Conservation (phyloP, 2,113 vertebrate species). For the Halcyon senegalensis region DNA sequence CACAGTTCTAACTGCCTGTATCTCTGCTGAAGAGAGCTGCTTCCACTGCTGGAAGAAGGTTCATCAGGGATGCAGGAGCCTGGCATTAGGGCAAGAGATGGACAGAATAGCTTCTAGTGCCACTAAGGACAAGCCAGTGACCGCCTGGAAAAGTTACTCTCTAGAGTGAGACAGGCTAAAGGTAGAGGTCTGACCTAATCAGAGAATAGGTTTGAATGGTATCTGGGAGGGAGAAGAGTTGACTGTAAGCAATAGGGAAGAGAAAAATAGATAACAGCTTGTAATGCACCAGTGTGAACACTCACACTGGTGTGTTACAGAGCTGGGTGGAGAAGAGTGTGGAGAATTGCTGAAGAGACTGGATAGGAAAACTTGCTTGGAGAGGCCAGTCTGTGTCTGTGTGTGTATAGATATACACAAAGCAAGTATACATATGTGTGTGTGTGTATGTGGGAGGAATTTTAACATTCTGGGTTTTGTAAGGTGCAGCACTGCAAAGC, state of each 20-base stretch:
- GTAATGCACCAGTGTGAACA: not conserved
- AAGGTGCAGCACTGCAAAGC: not conserved
- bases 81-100: not conserved
- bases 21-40: not conserved
- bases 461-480: not conserved
- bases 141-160: not conserved
- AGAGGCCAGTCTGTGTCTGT: not conserved
- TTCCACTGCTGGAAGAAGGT: not conserved
- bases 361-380: not conserved
- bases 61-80: not conserved
- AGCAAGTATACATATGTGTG: fast-evolving
- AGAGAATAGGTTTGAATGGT: not conserved
- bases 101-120: not conserved
- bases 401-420: not conserved
- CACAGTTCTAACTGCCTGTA: not conserved
- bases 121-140: not conserved
- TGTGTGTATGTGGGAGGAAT: not conserved
- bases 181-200: not conserved
- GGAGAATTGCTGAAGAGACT: not conserved
- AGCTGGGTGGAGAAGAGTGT: not conserved
- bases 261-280: not conserved
- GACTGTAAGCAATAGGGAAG: not conserved
- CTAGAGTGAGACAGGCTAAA: not conserved
- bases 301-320: not conserved
- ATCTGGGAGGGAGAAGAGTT: not conserved